Evolutionary conservation across 1,140 invertebrate species (phyloP).

Genomic region (Heliconius hermathena): DNA sequence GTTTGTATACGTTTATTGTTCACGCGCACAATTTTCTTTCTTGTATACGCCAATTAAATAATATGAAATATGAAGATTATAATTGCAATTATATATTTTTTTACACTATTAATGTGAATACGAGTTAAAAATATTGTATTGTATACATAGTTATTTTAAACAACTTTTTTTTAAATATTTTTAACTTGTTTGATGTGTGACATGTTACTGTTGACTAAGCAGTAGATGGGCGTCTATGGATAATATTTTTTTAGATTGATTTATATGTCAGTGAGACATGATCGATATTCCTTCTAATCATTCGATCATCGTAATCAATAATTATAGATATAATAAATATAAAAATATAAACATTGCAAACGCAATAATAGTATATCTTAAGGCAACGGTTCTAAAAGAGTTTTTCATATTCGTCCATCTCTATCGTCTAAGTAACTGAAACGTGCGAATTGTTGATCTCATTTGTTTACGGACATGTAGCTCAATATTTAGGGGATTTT

Average conservation of each 20-base stretch:
- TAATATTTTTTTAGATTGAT: neutral
- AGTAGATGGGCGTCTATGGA: slow-evolving; percentile 15
- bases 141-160: neutral
- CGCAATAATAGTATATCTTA: neutral
- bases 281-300: neutral
- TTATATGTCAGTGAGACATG: neutral
- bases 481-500: slow-evolving; percentile 76
- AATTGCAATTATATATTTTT: slow-evolving; percentile 17
- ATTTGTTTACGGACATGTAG: slow-evolving; percentile 77
- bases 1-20: neutral
- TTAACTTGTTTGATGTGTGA: slow-evolving; percentile 25
- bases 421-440: slow-evolving; percentile 45
- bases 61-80: slow-evolving; percentile 9
- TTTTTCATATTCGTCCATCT: slow-evolving; percentile 16
- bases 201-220: slow-evolving; percentile 25
- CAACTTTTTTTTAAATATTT: neutral
- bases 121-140: slow-evolving; percentile 25
- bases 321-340: neutral
- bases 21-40: slow-evolving; percentile 21
- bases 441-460: slow-evolving; percentile 78
- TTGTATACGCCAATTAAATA: neutral
- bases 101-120: slow-evolving; percentile 29
- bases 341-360: neutral
- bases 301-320: neutral
- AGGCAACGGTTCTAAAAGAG: neutral